phyloP scores from a whole-genome alignment of 2,888 invertebrate species.

The Anthrax anthrax region DNA sequence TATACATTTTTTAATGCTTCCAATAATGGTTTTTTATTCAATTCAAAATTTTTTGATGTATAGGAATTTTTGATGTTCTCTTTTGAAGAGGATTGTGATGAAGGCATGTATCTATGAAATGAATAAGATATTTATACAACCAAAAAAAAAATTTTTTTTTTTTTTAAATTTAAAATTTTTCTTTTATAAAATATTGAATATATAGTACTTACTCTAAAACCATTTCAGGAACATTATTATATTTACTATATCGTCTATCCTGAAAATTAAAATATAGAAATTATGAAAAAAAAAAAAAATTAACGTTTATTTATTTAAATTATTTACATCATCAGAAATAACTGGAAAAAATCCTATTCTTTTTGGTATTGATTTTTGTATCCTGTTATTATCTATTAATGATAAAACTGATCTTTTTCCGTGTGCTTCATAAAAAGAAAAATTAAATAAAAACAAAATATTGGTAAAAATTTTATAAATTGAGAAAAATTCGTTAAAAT shows the following conservation, averaged over 20 bases:
- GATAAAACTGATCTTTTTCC: conserved; percentile 21
- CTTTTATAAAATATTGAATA: not conserved
- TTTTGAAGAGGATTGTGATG: not conserved
- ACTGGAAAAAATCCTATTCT: not conserved
- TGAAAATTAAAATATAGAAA: not conserved
- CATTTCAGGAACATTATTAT: not conserved
- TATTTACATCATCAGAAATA: not conserved
- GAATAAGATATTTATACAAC: too few relatives aligned
- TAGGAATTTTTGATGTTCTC: not conserved
- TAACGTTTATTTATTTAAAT: not conserved
- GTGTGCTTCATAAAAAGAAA: conserved; percentile 15
- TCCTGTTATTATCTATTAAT: not conserved
- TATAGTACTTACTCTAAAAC: not conserved
- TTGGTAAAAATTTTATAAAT: not conserved
- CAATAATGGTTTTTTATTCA: not conserved
- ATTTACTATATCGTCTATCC: not conserved
- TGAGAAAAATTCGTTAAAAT: not conserved
- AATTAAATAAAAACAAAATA: not conserved
- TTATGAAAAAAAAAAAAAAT: not conserved
- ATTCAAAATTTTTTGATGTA: not conserved
- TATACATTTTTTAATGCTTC: not conserved
- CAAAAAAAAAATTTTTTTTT: not conserved
- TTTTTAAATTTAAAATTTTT: not conserved
- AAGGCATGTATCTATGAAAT: too few relatives aligned
- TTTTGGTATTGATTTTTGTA: not conserved